These are phyloP conservation scores for Pentamera pediparva DNA, from an alignment of 53 echinoderm and acorn worm species.

Conservation along the genomic window DNA sequence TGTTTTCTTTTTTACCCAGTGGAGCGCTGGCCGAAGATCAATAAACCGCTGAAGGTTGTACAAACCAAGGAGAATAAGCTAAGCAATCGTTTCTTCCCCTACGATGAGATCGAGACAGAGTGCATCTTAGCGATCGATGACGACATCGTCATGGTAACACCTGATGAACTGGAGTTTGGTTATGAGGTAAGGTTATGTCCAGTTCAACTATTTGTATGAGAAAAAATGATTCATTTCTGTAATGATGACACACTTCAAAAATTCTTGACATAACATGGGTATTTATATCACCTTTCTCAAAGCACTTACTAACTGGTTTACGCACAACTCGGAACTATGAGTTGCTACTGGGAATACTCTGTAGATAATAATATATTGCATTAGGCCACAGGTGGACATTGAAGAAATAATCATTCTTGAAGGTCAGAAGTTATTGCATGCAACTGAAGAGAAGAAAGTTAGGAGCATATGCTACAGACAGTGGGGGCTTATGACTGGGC, in stretches of 20 bases:
- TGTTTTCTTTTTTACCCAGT: conserved; percentile 43
- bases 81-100: conserved; percentile 97
- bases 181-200: conserved; percentile 67
- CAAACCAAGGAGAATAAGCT: conserved; percentile 98
- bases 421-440: no score
- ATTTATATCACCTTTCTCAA: no score
- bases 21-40: conserved; percentile 97
- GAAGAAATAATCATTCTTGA: no score
- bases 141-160: conserved; percentile 95
- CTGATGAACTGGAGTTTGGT: conserved; percentile 97
- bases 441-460: no score
- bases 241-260: not conserved
- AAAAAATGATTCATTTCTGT: not conserved
- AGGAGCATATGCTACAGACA: no score
- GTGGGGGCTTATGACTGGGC: no score
- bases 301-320: no score
- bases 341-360: no score
- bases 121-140: conserved; percentile 93
- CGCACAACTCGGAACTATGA: no score
- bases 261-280: no score
- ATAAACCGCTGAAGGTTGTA: conserved; percentile 91
- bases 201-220: not conserved
- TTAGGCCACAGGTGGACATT: not conserved
- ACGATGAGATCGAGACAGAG: conserved; percentile 98
- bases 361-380: no score